These are phyloP conservation scores for Drosophila parthenogenetica DNA, from an alignment of 2,888 invertebrate genomes.

Conservation along the genomic window DNA sequence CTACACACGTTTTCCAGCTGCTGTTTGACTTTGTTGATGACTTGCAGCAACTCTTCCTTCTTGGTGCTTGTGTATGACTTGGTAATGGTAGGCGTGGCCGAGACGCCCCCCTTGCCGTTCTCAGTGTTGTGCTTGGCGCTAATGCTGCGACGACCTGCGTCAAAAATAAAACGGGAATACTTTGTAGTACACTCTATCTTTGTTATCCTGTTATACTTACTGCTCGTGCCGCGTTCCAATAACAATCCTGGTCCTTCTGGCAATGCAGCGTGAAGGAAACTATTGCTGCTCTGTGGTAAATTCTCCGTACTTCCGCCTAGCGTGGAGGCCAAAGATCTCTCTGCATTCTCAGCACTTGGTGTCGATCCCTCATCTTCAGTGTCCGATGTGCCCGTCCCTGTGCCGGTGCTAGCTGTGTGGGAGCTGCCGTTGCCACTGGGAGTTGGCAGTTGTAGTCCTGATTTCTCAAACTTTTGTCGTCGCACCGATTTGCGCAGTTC, in stretches of 20 bases:
- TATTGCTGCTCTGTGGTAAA: slow-evolving; percentile 82
- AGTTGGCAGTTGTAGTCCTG: slow-evolving; percentile 81
- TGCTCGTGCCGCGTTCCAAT: slow-evolving; percentile 83
- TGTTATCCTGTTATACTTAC: slow-evolving; percentile 63
- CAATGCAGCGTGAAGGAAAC: slow-evolving; percentile 84
- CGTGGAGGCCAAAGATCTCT: slow-evolving; percentile 88
- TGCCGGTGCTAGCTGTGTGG: slow-evolving; percentile 86
- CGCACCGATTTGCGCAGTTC: slow-evolving; percentile 92
- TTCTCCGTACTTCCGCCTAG: slow-evolving; percentile 91
- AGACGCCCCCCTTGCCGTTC: slow-evolving; percentile 74
- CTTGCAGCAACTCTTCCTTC: slow-evolving; percentile 91
- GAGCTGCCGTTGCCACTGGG: slow-evolving; percentile 85
- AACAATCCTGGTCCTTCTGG: slow-evolving; percentile 84
- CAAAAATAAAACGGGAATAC: neutral
- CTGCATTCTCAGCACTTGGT: slow-evolving; percentile 92
- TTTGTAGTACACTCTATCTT: neutral
- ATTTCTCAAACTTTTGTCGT: slow-evolving; percentile 88
- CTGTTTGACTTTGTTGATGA: slow-evolving; percentile 93
- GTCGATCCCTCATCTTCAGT: slow-evolving; percentile 92
- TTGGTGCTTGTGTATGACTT: slow-evolving; percentile 85
- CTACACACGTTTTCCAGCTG: slow-evolving; percentile 93
- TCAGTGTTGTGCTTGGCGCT: slow-evolving; percentile 87
- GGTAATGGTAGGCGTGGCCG: slow-evolving; percentile 83
- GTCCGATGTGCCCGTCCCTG: slow-evolving; percentile 90
- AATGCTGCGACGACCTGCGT: slow-evolving; percentile 87